Evolutionary conservation across 2,797 vertebrate species (phyloP).

Genomic region (Acropternis orthonyx): DNA sequence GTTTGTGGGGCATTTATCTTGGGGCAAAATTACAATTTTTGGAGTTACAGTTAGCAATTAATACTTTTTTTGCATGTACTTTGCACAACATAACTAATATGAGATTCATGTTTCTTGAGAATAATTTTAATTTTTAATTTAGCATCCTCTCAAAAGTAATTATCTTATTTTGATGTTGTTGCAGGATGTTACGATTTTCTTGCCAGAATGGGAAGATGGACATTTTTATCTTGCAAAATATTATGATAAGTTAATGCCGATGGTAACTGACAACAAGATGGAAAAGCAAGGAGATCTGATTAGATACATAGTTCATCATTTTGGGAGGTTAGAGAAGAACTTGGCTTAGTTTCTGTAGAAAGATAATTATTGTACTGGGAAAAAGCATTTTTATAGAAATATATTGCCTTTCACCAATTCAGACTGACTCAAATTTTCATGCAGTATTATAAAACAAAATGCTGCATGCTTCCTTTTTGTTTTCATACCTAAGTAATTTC

Average conservation of each 20-base stretch:
- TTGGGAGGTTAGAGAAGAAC: slow-evolving; percentile 86
- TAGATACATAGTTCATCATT: slow-evolving; percentile 92
- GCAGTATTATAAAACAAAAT: not conserved
- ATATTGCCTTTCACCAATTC: not conserved
- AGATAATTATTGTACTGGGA: not conserved
- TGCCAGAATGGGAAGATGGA: slow-evolving; percentile 98
- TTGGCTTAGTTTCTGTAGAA: not conserved
- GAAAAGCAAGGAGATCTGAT: slow-evolving; percentile 98
- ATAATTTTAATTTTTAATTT: not conserved
- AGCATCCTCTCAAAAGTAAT: not conserved
- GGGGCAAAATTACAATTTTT: not conserved
- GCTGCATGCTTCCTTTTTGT: not conserved
- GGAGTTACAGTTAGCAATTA: not conserved
- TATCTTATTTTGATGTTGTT: not conserved
- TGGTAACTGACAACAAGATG: slow-evolving; percentile 98
- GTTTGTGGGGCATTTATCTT: not conserved
- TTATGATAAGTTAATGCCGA: slow-evolving; percentile 98
- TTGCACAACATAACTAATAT: not conserved
- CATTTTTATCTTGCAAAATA: slow-evolving; percentile 99
- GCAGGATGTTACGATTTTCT: slow-evolving; percentile 90
- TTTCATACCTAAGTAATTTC: not conserved
- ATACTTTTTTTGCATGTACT: accelerated
- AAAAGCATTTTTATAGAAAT: not conserved
- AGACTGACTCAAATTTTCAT: not conserved
- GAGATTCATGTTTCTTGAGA: not conserved